Evolutionary conservation across 2,888 invertebrate species (phyloP).

Genomic region (Aphodius sticticus): DNA sequence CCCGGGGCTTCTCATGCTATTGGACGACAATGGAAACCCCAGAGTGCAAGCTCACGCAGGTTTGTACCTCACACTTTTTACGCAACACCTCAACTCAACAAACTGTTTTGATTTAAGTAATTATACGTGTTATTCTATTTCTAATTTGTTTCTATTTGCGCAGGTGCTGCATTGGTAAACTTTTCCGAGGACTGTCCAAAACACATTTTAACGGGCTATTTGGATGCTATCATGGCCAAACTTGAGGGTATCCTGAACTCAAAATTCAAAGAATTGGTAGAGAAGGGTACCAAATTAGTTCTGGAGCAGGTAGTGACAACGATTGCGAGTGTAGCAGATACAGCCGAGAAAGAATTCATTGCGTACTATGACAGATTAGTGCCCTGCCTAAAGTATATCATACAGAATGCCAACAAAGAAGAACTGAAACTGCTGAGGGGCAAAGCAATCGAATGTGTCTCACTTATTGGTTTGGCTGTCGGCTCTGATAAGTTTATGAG

Average conservation of each 20-base stretch:
- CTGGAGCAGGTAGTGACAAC: constrained; percentile 99
- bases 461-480: constrained; percentile 91
- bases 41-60: constrained; percentile 88
- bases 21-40: constrained; percentile 92
- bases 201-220: constrained; percentile 86
- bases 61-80: constrained; percentile 44
- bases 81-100: not conserved
- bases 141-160: constrained; percentile 50
- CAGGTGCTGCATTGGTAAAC: constrained; percentile 96
- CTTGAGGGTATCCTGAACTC: constrained; percentile 87
- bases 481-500: constrained; percentile 84
- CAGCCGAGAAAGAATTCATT: constrained; percentile 95
- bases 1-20: constrained; percentile 85
- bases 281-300: constrained; percentile 94
- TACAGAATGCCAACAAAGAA: constrained; percentile 88
- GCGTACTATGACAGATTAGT: constrained; percentile 92
- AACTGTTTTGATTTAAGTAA: too few species aligned
- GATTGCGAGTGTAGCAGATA: constrained; percentile 97
- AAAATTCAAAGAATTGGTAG: constrained; percentile 94
- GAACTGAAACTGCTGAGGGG: constrained; percentile 90
- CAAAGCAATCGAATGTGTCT: constrained; percentile 99
- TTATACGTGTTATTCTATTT: not conserved
- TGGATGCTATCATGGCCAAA: constrained; percentile 91
- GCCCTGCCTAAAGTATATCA: constrained; percentile 97
- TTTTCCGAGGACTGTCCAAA: constrained; percentile 99